Percentiles rank a stretch among this genome's conserved stretches.
Evolutionary conservation across 2,113 vertebrate species (phyloP).

Genomic region (Epinephelus fuscoguttatus): DNA sequence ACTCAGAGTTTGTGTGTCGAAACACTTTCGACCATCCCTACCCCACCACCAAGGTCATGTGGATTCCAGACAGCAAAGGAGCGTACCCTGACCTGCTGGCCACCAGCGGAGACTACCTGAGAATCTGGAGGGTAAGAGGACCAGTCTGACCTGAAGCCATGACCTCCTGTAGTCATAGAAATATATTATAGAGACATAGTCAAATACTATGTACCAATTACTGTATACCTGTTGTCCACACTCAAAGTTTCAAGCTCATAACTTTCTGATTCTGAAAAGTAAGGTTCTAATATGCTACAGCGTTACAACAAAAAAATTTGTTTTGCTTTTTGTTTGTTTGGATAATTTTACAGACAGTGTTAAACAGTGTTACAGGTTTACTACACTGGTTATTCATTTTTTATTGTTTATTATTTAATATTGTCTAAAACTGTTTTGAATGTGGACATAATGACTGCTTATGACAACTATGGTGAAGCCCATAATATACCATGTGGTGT

Average conservation of each 20-base stretch:
- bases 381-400: no score
- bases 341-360: no score
- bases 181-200: not conserved
- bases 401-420: no score
- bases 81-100: constrained; percentile 48
- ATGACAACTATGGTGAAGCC: no score
- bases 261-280: not conserved
- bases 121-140: constrained; percentile 49
- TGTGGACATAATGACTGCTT: no score
- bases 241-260: not conserved
- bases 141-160: constrained; percentile 1
- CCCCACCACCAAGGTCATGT: constrained; percentile 54
- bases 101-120: constrained; percentile 48
- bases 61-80: constrained; percentile 43
- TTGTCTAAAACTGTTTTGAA: no score
- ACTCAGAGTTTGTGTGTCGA: constrained; percentile 42
- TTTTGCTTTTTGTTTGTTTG: no score
- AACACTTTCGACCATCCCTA: constrained; percentile 52
- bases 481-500: not conserved
- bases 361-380: no score
- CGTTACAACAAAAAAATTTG: no score
- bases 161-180: not conserved
- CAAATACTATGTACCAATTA: not conserved
- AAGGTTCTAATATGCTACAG: no score
- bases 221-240: not conserved